Base-by-base conservation (phyloP, 2,113 vertebrate genomes). In the Heteronetta atricapilla region DNA sequence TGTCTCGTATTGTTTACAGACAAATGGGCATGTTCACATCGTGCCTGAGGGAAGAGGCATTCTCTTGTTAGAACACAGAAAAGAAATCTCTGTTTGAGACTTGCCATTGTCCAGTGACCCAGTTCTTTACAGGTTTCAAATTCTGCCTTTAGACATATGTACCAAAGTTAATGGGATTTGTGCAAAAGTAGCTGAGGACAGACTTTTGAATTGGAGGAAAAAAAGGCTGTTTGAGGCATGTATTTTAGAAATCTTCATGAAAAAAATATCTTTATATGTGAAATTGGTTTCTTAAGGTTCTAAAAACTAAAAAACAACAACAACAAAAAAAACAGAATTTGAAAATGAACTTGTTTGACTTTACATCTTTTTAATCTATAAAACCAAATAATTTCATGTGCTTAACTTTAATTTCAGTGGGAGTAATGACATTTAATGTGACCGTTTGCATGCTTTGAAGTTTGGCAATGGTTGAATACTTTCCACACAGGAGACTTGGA, bases 41-140 rank as follows among this genome's bases (percentile, higher is more conserved):
- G 70, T 46, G 74, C 81, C 70, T 11, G 3, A 68, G 74, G 87
- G 80, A 68, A 56, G 72, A 83, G 66, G 36, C 73, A 38, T 77
- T 79, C 60, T 52, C 38, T 33, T 91, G 46, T 85, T 89, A 16
- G 50, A 93, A 85, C 53, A 72, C 38, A 28, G 68, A 56, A 82
- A 86, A 86, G 68, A 93, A 80, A 34, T 85, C 38, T 90, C 86
- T 60, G 9, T 44, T 79, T 82, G 69, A 94, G 78, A 31, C 38
- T 70, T 23, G 20, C 28, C 60, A 64, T 94, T 95, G 95, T 93
- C 90, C 91, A 81, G 77, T 92, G 82, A 94, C 84, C 93, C 80
- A 90, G 78, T 96, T 95, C 88, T 88, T 90, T 8, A 48, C 34
- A 38, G 66, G 70, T 92, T 96, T 91, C 76, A 60, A 69, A 89